phyloP scores from a whole-genome alignment of 2,888 invertebrate species.

The Metopia argyrocephala region DNA sequence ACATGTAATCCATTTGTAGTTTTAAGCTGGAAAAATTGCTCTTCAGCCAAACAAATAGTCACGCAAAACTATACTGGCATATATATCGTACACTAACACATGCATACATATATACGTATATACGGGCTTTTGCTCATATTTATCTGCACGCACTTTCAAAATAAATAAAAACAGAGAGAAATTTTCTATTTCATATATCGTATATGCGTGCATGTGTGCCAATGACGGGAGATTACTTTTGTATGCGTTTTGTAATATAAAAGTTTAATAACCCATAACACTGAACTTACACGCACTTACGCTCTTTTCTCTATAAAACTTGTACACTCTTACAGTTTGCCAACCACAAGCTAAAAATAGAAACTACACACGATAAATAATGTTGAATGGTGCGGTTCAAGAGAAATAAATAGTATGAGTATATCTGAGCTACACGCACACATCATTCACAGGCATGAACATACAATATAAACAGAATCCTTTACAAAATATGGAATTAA shows the following conservation, averaged over 20 bases:
- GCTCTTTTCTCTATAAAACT: neutral
- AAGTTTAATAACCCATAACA: constrained; percentile 54
- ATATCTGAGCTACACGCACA: too few relatives aligned
- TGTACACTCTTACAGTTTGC: neutral
- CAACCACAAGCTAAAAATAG: neutral
- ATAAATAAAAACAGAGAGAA: neutral
- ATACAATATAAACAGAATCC: constrained; percentile 8
- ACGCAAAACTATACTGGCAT: neutral
- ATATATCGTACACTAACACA: too few relatives aligned
- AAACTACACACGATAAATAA: constrained; percentile 25
- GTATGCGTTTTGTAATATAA: constrained; percentile 13
- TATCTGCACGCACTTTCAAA: constrained; percentile 15
- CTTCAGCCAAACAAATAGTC: constrained; percentile 1
- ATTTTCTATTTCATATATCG: neutral
- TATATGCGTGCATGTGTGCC: neutral
- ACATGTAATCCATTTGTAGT: constrained; percentile 10
- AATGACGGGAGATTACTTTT: neutral
- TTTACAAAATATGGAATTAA: constrained; percentile 24
- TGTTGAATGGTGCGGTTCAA: constrained; percentile 12
- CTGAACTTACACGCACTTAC: constrained; percentile 15
- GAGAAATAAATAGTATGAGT: neutral
- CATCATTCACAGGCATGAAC: neutral
- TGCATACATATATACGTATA: neutral
- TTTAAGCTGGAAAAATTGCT: constrained; percentile 4
- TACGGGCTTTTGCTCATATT: too few relatives aligned